Percentiles rank a stretch among this genome's conserved stretches.
These are phyloP conservation scores for Capromys pilorides DNA, from an alignment of 2,797 vertebrate genomes.

Conservation along the genomic window DNA sequence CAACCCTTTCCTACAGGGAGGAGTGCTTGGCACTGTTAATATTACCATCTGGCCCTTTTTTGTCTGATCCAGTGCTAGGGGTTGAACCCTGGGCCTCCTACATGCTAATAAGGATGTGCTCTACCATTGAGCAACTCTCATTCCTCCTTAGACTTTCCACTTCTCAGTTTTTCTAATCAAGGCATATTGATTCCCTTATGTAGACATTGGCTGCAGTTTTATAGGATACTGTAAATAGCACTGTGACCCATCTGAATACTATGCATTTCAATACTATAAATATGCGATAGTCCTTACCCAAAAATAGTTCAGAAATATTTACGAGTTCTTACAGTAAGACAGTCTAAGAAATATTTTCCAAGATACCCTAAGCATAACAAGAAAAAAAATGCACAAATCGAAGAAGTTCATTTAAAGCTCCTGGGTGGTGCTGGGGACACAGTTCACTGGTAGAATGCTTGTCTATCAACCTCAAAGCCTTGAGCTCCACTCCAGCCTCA, in stretches of 20 bases:
- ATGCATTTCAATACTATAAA: neutral
- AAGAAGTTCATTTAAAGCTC: neutral
- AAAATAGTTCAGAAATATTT: neutral
- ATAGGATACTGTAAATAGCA: neutral
- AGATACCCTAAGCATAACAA: neutral
- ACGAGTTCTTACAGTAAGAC: neutral
- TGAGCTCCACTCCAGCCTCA: neutral
- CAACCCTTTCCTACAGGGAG: neutral
- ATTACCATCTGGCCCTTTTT: neutral
- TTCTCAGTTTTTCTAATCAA: neutral
- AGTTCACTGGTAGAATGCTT: neutral
- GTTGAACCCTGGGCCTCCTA: too few relatives aligned
- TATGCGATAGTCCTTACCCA: neutral
- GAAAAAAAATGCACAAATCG: neutral
- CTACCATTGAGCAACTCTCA: neutral
- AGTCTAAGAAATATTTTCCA: neutral
- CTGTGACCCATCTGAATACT: neutral
- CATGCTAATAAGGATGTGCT: neutral
- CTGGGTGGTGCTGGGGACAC: neutral
- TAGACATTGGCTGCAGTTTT: neutral
- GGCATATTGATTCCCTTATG: neutral
- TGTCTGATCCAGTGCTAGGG: neutral
- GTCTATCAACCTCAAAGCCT: neutral
- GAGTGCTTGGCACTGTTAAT: neutral
- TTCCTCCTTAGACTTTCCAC: neutral